phyloP scores from a whole-genome alignment of 2,113 vertebrate genomes.

The Tetraodon nigroviridis region DNA sequence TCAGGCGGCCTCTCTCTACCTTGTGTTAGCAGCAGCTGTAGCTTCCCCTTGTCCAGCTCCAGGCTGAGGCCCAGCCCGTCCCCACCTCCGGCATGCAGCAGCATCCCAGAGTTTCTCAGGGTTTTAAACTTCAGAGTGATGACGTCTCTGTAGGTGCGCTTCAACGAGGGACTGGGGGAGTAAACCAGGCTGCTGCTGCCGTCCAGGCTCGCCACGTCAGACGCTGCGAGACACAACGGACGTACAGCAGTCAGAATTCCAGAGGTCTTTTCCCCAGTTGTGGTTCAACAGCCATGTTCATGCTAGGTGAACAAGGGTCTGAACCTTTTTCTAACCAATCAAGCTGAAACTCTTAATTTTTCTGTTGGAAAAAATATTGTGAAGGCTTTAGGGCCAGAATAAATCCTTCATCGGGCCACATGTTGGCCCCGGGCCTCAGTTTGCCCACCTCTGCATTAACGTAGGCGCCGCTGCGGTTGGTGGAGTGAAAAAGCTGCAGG shows the following conservation, averaged over 20 bases:
- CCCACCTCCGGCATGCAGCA: conserved; percentile 43
- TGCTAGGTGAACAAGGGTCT: too few relatives aligned
- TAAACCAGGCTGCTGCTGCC: conserved; percentile 43
- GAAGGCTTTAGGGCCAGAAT: too few relatives aligned
- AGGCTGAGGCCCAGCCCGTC: conserved; percentile 40
- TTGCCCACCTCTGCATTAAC: too few relatives aligned
- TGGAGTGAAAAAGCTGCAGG: background rate
- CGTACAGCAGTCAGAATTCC: too few relatives aligned
- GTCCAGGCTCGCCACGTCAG: conserved; percentile 46
- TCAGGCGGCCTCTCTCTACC: conserved; percentile 12
- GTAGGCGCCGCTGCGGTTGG: too few relatives aligned
- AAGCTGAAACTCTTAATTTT: too few relatives aligned
- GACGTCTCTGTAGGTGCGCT: conserved; percentile 16
- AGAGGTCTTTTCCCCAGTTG: too few relatives aligned
- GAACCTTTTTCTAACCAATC: too few relatives aligned
- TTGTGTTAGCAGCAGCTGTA: conserved; percentile 41
- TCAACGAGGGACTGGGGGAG: conserved; percentile 18
- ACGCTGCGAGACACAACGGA: conserved; percentile 32
- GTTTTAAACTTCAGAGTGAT: conserved; percentile 62
- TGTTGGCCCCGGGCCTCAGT: too few relatives aligned
- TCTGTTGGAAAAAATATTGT: too few relatives aligned
- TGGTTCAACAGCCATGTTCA: too few relatives aligned
- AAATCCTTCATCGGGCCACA: too few relatives aligned
- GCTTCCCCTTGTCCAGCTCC: conserved; percentile 54
- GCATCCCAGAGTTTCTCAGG: conserved; percentile 50